phyloP scores from a whole-genome alignment of 2,113 vertebrate species.

The Periophthalmodon schlosseri region DNA sequence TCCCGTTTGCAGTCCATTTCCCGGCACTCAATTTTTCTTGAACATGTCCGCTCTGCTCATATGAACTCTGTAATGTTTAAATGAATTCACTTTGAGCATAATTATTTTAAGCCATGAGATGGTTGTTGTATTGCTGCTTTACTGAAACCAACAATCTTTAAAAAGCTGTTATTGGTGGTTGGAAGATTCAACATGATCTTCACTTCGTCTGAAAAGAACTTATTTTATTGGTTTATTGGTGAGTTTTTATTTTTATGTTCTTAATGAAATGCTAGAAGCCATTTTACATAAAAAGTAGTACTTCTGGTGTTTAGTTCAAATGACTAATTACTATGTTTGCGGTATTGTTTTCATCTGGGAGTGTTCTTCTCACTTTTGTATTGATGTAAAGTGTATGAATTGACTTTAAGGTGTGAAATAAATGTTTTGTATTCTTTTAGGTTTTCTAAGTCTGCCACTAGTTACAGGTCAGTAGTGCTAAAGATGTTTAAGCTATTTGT shows the following conservation, averaged over 20 bases:
- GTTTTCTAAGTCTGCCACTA: constrained; percentile 45
- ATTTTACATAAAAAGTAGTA: neutral
- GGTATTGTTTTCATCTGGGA: too few relatives aligned
- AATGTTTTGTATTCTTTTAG: constrained; percentile 37
- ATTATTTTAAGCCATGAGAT: neutral
- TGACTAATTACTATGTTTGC: too few relatives aligned
- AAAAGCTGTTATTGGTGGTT: neutral
- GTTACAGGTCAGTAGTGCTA: constrained; percentile 50
- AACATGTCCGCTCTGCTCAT: constrained; percentile 1
- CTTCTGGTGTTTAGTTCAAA: too few relatives aligned
- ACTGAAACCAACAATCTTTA: neutral
- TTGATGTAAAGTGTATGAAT: neutral
- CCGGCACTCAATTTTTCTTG: neutral
- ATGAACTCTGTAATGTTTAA: neutral
- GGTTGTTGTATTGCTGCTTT: neutral
- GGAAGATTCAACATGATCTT: constrained; percentile 48
- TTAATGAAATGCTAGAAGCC: neutral
- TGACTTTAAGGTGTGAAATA: neutral
- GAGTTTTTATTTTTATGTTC: constrained; percentile 24
- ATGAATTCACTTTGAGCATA: neutral
- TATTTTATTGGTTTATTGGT: constrained; percentile 48
- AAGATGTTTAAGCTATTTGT: neutral
- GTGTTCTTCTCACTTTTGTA: neutral
- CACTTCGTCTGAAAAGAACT: constrained; percentile 17
- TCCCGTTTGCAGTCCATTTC: constrained; percentile 52